Conservation (phyloP, 2,888 invertebrate genomes). For the Colostygia pectinataria region DNA sequence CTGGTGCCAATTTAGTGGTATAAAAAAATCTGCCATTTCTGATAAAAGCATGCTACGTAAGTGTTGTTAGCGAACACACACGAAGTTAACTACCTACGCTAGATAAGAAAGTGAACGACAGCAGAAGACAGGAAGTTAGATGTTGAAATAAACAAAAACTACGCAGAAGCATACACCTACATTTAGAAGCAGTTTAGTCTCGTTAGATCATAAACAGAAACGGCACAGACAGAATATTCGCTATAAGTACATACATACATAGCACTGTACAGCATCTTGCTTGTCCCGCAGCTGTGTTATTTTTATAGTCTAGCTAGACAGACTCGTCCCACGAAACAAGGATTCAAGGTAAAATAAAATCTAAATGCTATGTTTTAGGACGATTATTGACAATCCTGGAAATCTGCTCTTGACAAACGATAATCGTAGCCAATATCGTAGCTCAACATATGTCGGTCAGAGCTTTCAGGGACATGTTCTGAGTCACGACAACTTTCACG, state of each 20-base stretch:
- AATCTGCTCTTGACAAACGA: too few species aligned
- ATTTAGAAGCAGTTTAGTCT: background rate
- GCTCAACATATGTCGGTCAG: too few species aligned
- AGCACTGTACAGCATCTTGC: too few species aligned
- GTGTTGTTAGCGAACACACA: slow-evolving; percentile 18
- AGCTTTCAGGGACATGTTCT: background rate
- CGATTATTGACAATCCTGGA: too few species aligned
- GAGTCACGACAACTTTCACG: too few species aligned
- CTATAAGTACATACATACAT: too few species aligned
- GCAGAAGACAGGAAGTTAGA: background rate
- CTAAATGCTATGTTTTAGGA: too few species aligned
- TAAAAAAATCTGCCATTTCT: too few species aligned
- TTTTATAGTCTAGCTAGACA: slow-evolving; percentile 67
- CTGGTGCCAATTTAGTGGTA: too few species aligned
- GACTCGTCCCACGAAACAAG: slow-evolving; percentile 55
- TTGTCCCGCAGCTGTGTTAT: slow-evolving; percentile 22
- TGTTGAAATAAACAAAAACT: background rate
- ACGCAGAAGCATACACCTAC: background rate
- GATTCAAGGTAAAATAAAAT: slow-evolving; percentile 56
- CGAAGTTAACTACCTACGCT: slow-evolving; percentile 13
- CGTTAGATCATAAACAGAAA: background rate
- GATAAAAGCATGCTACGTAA: too few species aligned
- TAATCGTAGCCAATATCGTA: too few species aligned
- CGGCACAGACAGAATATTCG: background rate
- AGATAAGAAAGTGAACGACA: slow-evolving; percentile 17